Evolutionary conservation across 2,113 vertebrate species (phyloP).

Genomic region (Grammatotria lemairii): DNA sequence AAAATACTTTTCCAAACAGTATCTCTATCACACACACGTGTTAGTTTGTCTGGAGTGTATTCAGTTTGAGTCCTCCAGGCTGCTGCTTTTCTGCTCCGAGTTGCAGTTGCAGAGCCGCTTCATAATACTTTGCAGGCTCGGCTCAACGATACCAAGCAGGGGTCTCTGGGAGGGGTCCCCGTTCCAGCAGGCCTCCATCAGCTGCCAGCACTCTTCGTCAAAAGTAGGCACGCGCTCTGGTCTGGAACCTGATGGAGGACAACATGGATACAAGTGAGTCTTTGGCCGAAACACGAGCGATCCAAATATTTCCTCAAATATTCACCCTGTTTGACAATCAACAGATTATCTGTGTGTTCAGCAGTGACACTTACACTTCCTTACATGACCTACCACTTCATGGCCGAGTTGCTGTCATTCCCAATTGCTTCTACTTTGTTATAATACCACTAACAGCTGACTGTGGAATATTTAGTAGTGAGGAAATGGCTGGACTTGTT

Average conservation of each 20-base stretch:
- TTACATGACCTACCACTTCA: not conserved
- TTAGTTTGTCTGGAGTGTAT: slow-evolving; percentile 33
- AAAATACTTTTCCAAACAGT: slow-evolving; percentile 9
- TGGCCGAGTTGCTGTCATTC: not conserved
- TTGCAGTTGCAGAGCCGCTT: slow-evolving; percentile 77
- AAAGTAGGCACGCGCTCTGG: slow-evolving; percentile 85
- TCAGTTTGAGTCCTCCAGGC: slow-evolving; percentile 90
- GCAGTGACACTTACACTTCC: not conserved
- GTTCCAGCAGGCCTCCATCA: slow-evolving; percentile 98
- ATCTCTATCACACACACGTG: not conserved
- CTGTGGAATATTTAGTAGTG: not conserved
- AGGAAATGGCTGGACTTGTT: not conserved
- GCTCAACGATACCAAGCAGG: slow-evolving; percentile 91
- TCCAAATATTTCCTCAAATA: not conserved
- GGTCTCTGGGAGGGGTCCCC: slow-evolving; percentile 89
- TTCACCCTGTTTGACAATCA: not conserved
- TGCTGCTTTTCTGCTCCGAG: slow-evolving; percentile 68
- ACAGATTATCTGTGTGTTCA: not conserved
- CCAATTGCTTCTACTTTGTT: not conserved
- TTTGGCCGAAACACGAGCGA: not conserved
- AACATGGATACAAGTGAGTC: not conserved
- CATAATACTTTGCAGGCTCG: slow-evolving; percentile 89
- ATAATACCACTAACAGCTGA: not conserved
- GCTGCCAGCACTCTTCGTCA: slow-evolving; percentile 96
- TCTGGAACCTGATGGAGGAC: slow-evolving; percentile 75